Evolutionary conservation across 2,797 vertebrate genomes (phyloP), one percentile per base, ranked within the genome.

Genomic region (Acanthornis magna): DNA sequence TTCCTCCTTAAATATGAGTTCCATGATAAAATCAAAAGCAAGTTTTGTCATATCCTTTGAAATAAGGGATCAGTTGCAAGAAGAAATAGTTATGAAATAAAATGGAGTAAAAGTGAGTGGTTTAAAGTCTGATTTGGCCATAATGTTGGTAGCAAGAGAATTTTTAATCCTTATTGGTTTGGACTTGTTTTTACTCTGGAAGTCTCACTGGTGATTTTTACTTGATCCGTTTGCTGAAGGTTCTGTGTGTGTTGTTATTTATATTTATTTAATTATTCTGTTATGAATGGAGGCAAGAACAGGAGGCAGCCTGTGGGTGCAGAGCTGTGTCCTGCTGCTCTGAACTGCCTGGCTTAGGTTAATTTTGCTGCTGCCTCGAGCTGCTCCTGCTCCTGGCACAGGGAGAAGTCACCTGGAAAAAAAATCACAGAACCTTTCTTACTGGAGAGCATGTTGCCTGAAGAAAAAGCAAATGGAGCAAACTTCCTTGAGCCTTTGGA

Each of bases 401-500:
- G 62, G 3, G 42, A 32, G 45, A 38, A 70, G 22, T 50, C 53
- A 27, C 51, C 40, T 80, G 5, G 32, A 45, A 22, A 34, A 12
- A 38, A 55, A 38, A 8, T 2, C 20, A 26, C 45, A 43, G 4
- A 40, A 11, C 19, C 30, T 73, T 54, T 25, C 13, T 22, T 16
- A 3, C 23, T 29, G 48, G 13, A 51, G 38, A 70, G 22, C 5
- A 1, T 0, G 1, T 9, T 62, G 36, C 71, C 20, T 57, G n/a
- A 32, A 65, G 81, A 11, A 15, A 60, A 42, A 26, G 9, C 2
- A 29, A 82, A 54, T 10, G 1, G 50, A 57, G 32, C 11, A 4
- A 15, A 17, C 7, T 50, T 55, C 36, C 36, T 45, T 13, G 14
- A 30, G 25, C 26, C 26, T n/a, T 21, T 21, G 67, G 54, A 29